phyloP scores from a whole-genome alignment of 2,113 vertebrate genomes.

The Nestor notabilis region DNA sequence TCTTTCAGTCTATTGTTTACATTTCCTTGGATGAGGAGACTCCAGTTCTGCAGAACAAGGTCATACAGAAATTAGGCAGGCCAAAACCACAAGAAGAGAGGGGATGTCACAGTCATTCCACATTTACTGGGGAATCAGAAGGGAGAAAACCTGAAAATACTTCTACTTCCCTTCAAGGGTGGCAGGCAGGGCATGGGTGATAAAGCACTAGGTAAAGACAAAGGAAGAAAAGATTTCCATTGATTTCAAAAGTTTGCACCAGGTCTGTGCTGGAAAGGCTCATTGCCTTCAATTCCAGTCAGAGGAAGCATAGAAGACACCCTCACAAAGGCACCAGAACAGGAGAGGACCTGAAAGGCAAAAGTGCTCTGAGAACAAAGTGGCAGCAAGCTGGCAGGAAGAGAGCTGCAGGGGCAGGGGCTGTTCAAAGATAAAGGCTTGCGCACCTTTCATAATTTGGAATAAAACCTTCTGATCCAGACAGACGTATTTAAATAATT shows the following conservation, averaged over 20 bases:
- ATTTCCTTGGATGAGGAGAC: not conserved
- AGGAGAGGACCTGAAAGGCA: not conserved
- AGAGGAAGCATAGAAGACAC: not conserved
- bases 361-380: not conserved
- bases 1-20: not conserved
- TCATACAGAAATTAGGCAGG: not conserved
- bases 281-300: not conserved
- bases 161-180: not conserved
- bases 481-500: constrained; percentile 44
- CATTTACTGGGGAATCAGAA: not conserved
- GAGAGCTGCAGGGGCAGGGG: not conserved
- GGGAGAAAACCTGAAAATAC: not conserved
- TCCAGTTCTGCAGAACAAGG: not conserved
- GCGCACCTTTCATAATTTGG: not conserved
- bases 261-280: not conserved
- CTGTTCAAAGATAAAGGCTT: not conserved
- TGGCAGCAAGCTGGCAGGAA: not conserved
- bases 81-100: not conserved
- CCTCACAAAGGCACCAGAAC: not conserved
- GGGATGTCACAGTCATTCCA: not conserved
- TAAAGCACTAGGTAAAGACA: not conserved
- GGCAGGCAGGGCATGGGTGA: rapidly evolving
- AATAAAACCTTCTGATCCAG: constrained; percentile 36
- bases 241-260: not conserved
- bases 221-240: not conserved